Evolutionary conservation across 2,113 vertebrate genomes (phyloP), one percentile per base, ranked within the genome.

Genomic region (Neomonachus schauinslandi): DNA sequence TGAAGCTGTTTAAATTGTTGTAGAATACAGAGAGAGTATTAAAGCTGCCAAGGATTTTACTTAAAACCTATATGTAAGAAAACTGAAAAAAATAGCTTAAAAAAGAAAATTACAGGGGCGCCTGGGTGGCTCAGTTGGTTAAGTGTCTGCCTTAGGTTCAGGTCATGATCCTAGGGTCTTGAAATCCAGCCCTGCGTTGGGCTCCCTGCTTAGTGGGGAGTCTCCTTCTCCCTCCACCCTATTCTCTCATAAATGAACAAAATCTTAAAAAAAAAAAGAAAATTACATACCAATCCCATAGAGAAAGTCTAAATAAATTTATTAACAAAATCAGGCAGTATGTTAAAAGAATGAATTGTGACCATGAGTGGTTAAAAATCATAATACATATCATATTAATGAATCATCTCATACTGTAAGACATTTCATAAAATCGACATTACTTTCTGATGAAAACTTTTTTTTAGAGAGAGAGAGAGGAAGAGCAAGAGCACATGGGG

Each of bases 1-100:
- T 94, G 28, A 83, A 89, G 55, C 51, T 91, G 6, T 79, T 91
- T 84, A 93, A 90, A 74, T 84, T 91, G 1, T 67, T 94, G 28
- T 95, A 11, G 7, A 71, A 51, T 71, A 61, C 7, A 77, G 39
- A 46, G 24, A 67, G 57, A 85, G 26, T 84, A 63, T 69, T 36
- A 86, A 72, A 61, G 18, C 21, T 86, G 67, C 11, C 19, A 88
- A 0, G 79, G 19, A 42, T 76, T 94, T 69, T 72, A 67, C 82
- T 89, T 74, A 19, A 82, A 72, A 63, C n/a, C 7, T 24, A 18
- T 69, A 24, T 49, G 14, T 84, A 53, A 71, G 46, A 76, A 85
- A 67, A 42, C 63, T 36, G 63, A 28, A 91, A 65, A 82, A 51
- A 67, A 46, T 61, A 79, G 8, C 24, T 86, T 71, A 93, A 59